Base-by-base conservation (phyloP, 1,140 invertebrate genomes). In the Laupala kohalensis region DNA sequence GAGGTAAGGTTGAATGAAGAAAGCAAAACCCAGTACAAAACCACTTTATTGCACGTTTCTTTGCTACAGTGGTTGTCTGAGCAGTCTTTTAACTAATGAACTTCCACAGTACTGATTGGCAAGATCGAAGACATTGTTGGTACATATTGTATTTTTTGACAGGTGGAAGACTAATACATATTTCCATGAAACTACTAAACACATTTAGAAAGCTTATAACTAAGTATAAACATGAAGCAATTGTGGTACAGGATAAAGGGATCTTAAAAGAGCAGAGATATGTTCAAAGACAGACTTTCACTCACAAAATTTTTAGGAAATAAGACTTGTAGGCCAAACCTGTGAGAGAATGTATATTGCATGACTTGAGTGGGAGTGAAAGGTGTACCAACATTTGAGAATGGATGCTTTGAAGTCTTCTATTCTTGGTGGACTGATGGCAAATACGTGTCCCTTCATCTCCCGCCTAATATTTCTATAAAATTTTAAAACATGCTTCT, bases 1-100 rank as follows among this genome's bases (percentile, higher is more conserved):
- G n/a, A n/a, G n/a, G n/a, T n/a, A n/a, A 19, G 37, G 19, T 53
- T n/a, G 13, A 65, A 26, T 26, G 28, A 25, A 28, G n/a, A 67
- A 67, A 13, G 28, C 67, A 67, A 19, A 4, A 29, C 67, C 67
- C 67, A 68, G 29, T 68, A 68, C 67, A 68, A 68, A 29, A 29
- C 24, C 67, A 29, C n/a, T 68, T 68, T 68, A 68, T 68, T 68
- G 67, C 67, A 68, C 67, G 26, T n/a, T 68, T 68, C 67, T 27
- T 27, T n/a, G 28, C 19, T 68, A 68, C 67, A 68, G 67, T 23
- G 67, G 25, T n/a, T 25, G 67, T 29, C 67, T 68, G 37, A 53
- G 37, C 37, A 53, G 9, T 13, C 9, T 19, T n/a, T 19, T 53
- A 19, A 53, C 37, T 53, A 53, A 13, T 53, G 37, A 53, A 53